A percentile compares a stretch with the other conserved stretches of the same genome.
Conservation (phyloP, 2,113 vertebrate genomes). For the Pseudorectes ferrugineus region DNA sequence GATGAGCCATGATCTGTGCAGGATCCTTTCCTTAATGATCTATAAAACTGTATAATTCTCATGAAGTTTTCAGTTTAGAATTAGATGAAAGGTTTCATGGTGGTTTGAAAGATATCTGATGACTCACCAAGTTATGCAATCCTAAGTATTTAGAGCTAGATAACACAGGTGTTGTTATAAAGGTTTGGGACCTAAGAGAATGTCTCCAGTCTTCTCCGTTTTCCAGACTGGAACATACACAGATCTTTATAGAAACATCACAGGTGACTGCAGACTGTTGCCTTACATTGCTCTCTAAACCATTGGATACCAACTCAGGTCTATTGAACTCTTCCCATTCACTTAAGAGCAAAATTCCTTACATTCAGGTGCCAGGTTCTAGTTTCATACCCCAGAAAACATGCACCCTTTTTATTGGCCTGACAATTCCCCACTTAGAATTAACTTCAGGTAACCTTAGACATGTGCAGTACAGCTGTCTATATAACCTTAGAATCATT, state of each 20-base stretch:
- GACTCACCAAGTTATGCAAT: not conserved
- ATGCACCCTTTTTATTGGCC: accelerated
- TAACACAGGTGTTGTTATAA: not conserved
- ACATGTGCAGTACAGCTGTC: not conserved
- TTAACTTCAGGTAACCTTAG: not conserved
- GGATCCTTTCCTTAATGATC: not conserved
- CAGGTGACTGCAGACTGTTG: not conserved
- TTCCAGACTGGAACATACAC: not conserved
- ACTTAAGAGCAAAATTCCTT: not conserved
- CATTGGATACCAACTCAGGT: accelerated
- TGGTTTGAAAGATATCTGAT: not conserved
- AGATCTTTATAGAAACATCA: not conserved
- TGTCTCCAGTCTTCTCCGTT: not conserved
- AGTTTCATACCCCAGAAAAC: not conserved
- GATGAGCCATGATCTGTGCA: not conserved
- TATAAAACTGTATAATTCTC: not conserved
- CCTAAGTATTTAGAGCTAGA: not conserved
- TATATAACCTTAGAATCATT: not conserved
- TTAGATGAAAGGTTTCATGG: not conserved
- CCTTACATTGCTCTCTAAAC: not conserved
- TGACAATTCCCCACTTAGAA: not conserved
- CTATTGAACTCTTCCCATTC: not conserved
- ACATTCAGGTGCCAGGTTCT: not conserved
- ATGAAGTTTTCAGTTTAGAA: not conserved
- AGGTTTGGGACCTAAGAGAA: not conserved